Conservation (phyloP, 2,888 invertebrate genomes). For the Brenthis daphne region DNA sequence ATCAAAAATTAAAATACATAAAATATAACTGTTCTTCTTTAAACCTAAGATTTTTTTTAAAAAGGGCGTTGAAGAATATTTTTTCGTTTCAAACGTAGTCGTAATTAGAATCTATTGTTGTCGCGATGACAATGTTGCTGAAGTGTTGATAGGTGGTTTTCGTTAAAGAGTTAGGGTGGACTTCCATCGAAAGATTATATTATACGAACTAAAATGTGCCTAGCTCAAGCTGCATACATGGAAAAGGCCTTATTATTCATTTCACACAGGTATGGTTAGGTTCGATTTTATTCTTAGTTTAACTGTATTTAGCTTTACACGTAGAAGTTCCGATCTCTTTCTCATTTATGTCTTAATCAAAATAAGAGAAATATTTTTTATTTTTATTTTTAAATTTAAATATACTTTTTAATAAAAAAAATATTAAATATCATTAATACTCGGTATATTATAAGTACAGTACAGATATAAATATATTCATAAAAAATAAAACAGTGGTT, state of each 20-base stretch:
- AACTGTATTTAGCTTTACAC: too few relatives aligned
- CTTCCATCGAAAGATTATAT: slow-evolving; percentile 53
- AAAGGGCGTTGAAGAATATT: slow-evolving; percentile 2
- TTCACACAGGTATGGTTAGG: too few relatives aligned
- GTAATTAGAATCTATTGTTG: slow-evolving; percentile 61
- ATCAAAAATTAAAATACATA: too few relatives aligned
- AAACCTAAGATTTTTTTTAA: neutral
- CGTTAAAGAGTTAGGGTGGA: slow-evolving; percentile 56
- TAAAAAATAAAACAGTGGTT: slow-evolving; percentile 43
- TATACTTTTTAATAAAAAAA: slow-evolving; percentile 27
- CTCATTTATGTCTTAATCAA: too few relatives aligned
- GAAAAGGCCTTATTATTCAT: too few relatives aligned
- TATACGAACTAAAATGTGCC: too few relatives aligned
- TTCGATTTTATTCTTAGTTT: too few relatives aligned
- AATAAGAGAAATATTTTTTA: too few relatives aligned
- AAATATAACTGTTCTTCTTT: neutral
- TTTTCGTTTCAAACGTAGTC: slow-evolving; percentile 21
- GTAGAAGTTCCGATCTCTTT: too few relatives aligned
- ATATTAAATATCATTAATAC: neutral
- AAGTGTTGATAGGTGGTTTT: slow-evolving; percentile 70
- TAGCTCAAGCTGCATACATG: too few relatives aligned
- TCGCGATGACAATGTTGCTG: slow-evolving; percentile 64
- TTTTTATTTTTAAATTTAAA: slow-evolving; percentile 16
- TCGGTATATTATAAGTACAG: neutral
- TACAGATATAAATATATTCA: slow-evolving; percentile 14